Percentiles rank a stretch among this genome's conserved stretches.
These are phyloP conservation scores for Anguilla japonica DNA, from an alignment of 2,113 vertebrate species.

Conservation along the genomic window DNA sequence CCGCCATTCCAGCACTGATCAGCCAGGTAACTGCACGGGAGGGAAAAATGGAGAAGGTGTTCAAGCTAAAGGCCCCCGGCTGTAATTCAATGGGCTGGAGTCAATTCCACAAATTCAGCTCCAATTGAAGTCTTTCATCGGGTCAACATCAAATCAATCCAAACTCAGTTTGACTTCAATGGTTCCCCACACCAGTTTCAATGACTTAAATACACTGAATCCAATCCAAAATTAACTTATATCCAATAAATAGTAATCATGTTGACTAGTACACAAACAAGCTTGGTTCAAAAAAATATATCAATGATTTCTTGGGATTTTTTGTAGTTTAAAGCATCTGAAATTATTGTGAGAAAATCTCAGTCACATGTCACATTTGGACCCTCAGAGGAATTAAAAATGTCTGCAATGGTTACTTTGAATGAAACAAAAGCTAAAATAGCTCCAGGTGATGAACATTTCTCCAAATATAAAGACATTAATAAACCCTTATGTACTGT, in stretches of 20 bases:
- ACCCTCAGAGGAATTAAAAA: background rate
- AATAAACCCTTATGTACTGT: background rate
- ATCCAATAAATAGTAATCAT: background rate
- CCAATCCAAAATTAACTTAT: background rate
- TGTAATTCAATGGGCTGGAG: background rate
- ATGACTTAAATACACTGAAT: background rate
- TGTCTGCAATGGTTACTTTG: background rate
- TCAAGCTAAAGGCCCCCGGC: background rate
- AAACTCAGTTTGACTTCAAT: background rate
- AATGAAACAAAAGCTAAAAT: background rate
- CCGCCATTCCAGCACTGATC: slow-evolving; percentile 98
- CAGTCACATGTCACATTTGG: background rate
- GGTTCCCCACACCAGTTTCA: background rate
- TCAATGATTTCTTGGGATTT: background rate
- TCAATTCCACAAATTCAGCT: background rate
- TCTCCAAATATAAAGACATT: background rate
- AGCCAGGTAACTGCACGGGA: slow-evolving; percentile 83
- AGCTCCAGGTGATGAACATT: background rate
- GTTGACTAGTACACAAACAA: background rate
- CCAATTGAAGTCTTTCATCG: background rate
- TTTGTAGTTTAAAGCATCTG: background rate
- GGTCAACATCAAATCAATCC: background rate
- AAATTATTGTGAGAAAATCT: background rate
- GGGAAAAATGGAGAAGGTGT: slow-evolving; percentile 26
- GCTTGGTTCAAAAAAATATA: background rate